phyloP scores from a whole-genome alignment of 2,888 invertebrate species.

The Chrysodeixis includens region DNA sequence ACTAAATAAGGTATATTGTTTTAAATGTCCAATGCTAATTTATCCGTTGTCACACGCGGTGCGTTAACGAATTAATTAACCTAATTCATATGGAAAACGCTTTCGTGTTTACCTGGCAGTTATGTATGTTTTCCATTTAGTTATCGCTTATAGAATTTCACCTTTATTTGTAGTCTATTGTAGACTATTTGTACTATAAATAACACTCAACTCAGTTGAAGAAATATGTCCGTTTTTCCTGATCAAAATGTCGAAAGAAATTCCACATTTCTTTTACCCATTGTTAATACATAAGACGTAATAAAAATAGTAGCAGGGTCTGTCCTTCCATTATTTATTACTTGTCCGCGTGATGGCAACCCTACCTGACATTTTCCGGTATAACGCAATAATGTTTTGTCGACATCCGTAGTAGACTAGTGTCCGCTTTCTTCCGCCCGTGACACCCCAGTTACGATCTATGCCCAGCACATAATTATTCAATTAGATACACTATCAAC shows the following conservation, averaged over 20 bases:
- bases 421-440: constrained; percentile 80
- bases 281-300: neutral
- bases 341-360: constrained; percentile 29
- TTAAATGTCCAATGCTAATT: constrained; percentile 11
- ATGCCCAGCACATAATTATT: constrained; percentile 74
- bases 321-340: constrained; percentile 17
- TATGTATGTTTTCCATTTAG: constrained; percentile 44
- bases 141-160: constrained; percentile 36
- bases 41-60: constrained; percentile 25
- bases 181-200: too few relatives aligned
- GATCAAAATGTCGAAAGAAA: neutral
- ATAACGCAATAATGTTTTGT: constrained; percentile 60
- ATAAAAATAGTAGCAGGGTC: neutral
- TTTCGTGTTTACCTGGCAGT: constrained; percentile 47
- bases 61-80: constrained; percentile 51
- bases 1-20: neutral
- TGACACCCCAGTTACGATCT: constrained; percentile 84
- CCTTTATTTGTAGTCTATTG: neutral
- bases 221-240: neutral
- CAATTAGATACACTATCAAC: constrained; percentile 61
- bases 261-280: neutral
- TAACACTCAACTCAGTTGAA: neutral
- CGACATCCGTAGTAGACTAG: constrained; percentile 59
- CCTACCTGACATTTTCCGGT: constrained; percentile 41
- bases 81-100: constrained; percentile 53